phyloP scores from a whole-genome alignment of 2,113 vertebrate genomes.

The Suncus etruscus region DNA sequence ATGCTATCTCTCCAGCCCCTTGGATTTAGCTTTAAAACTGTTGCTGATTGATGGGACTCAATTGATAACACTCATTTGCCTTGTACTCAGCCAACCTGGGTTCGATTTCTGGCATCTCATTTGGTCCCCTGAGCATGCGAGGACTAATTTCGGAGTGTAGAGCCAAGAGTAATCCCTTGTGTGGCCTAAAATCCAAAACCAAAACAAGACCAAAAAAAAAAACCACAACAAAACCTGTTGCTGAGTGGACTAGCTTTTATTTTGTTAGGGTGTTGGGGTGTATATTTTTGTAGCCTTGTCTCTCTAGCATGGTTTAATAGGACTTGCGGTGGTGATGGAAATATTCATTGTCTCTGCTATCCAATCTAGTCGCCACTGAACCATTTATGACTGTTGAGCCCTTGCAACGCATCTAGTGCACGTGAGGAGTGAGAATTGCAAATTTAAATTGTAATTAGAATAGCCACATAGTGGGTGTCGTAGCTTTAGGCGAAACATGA shows the following conservation, averaged over 20 bases:
- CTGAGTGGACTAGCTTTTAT: neutral
- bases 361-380: neutral
- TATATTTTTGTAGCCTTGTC: neutral
- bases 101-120: too few relatives aligned
- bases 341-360: neutral
- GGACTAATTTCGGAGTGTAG: too few relatives aligned
- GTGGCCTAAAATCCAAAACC: too few relatives aligned
- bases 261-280: too few relatives aligned
- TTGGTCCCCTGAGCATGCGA: too few relatives aligned
- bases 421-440: conserved; percentile 17
- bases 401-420: neutral
- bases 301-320: neutral
- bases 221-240: neutral
- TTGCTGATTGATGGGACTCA: too few relatives aligned
- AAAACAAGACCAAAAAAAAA: too few relatives aligned
- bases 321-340: neutral
- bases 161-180: too few relatives aligned
- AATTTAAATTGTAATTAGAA: neutral
- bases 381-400: neutral
- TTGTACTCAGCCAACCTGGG: too few relatives aligned
- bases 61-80: too few relatives aligned
- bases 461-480: neutral
- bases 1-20: too few relatives aligned
- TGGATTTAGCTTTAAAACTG: too few relatives aligned
- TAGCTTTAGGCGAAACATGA: neutral